Base-by-base conservation (phyloP, 2,797 vertebrate species). In the Pseudochaenichthys georgianus region DNA sequence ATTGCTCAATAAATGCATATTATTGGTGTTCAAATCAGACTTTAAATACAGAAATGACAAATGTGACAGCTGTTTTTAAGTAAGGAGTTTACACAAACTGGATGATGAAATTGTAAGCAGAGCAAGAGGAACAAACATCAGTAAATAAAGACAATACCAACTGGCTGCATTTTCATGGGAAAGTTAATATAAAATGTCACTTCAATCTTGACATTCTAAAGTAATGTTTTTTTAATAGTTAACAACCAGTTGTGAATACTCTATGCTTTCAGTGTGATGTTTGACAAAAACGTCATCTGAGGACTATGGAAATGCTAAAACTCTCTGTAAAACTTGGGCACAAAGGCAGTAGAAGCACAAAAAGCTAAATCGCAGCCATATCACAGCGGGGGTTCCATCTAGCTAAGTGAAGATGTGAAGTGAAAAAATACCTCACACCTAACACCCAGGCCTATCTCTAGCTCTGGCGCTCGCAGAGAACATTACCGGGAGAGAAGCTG, bases 371-470 rank as follows among this genome's bases (percentile, higher is more conserved):
- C 4, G 9, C 42, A 51, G 66, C 59, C 64, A 31, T 42, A 34
- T 67, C 34, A 15, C 61, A 57, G 69, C 75, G 78, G 73, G 61
- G 77, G 72, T 79, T 84, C 68, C 57, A 13, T 76, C 74, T 50
- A 45, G 23, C 64, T 81, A 83, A 91, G 86, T 82, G 78, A 87
- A 88, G 84, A 80, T 48, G 67, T 64, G 65, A 19, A 19, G 72
- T n/a, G 59, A 45, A 76, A 76, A 57, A 79, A 72, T 21, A 74
- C 85, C 73, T 85, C 64, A 78, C 81, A 63, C 51, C 83, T 12
- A 52, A 70, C 64, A 73, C 42, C 54, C 15, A n/a, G 80, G 72
- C 78, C 70, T 65, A 70, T 79, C 66, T 82, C 53, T 52, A 43
- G 69, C 63, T 46, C 21, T 2, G n/a, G 42, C 9, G 19, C 58